Base-by-base conservation (phyloP, 2,797 vertebrate genomes). In the Pangasius larnaudii region DNA sequence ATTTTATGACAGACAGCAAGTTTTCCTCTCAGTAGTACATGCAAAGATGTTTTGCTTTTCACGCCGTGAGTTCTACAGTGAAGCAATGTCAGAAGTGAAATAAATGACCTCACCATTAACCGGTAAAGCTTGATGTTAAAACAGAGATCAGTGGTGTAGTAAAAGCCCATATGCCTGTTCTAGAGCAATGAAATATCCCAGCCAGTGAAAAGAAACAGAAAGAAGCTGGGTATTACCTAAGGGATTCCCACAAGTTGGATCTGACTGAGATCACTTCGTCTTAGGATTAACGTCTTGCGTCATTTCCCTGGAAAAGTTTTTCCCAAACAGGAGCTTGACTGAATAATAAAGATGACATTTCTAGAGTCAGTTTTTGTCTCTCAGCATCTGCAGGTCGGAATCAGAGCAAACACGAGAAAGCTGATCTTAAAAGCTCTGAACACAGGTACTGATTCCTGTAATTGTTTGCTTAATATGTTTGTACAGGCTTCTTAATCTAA, bases 161-260 rank as follows among this genome's bases (percentile, higher is more conserved):
- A 27, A 69, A 90, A 85, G 85, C 81, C 19, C 19, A 67, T 86
- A 87, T 86, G 74, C 85, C 51, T 75, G 65, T 51, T 14, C 51
- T 72, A 85, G 49, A 74, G 80, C 58, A 85, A 63, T 56, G 49
- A 86, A 88, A 39, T 33, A 83, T 88, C 58, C 79, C 53, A 56
- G 42, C 86, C 83, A 86, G 84, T 69, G 56, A 89, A 88, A 86
- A 87, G 84, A 86, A 88, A 88, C 72, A 56, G 63, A 89, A 89
- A 85, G 75, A 27, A 75, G 77, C 88, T 33, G 80, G 86, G 83
- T 82, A 82, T 90, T 87, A 89, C 61, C 85, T 85, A 58, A 78
- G 77, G 87, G 88, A 89, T 86, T 91, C 86, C 81, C 88, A 88
- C 88, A 85, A 90, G 71, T 78, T 75, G 46, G 78, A 85, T 74